Conservation (phyloP, 2,113 vertebrate species). For the Hemiscyllium ocellatum region DNA sequence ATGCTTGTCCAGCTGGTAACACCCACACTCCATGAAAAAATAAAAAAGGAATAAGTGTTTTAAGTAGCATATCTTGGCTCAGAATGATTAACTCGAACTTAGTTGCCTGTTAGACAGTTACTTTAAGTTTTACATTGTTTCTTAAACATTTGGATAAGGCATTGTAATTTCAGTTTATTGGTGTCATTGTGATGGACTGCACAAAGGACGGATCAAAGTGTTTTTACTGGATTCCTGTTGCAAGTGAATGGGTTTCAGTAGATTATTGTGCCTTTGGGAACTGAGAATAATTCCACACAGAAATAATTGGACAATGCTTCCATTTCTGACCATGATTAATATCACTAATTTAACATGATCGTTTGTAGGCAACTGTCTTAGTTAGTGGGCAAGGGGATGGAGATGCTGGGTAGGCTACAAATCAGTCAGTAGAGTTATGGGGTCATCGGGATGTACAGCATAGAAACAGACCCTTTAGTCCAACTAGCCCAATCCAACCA, state of each 20-base stretch:
- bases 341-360: neutral
- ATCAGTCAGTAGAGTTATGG: neutral
- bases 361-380: neutral
- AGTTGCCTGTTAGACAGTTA: neutral
- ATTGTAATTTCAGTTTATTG: neutral
- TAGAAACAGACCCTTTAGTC: no score
- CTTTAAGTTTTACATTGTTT: neutral
- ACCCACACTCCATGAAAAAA: no score
- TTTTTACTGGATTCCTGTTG: neutral
- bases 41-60: neutral
- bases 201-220: neutral
- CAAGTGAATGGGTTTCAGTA: neutral
- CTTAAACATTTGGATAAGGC: neutral
- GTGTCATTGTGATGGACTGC: neutral
- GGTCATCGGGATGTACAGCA: no score
- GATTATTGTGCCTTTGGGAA: neutral
- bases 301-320: neutral
- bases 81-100: neutral
- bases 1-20: no score
- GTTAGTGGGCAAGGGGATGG: neutral
- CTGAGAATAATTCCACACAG: neutral
- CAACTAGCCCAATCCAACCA: no score
- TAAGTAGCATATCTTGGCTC: neutral
- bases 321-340: neutral
- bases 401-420: neutral